These are phyloP conservation scores for Callospermophilus lateralis DNA, from an alignment of 2,113 vertebrate species.

Conservation along the genomic window DNA sequence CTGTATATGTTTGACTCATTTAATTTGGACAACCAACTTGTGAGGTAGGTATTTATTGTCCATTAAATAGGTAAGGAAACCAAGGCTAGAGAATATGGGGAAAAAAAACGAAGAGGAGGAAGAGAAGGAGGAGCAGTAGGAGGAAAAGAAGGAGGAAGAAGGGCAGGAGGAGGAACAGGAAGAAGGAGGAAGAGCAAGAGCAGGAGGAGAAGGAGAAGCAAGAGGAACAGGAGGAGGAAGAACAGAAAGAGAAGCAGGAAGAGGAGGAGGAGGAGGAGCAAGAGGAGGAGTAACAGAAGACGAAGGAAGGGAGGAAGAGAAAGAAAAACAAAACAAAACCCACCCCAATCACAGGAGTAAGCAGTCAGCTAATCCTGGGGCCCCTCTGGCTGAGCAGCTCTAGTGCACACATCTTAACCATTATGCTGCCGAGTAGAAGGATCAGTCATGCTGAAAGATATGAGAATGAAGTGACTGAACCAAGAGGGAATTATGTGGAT, in stretches of 20 bases:
- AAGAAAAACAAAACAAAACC: neutral
- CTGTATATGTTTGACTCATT: neutral
- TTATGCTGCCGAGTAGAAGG: neutral
- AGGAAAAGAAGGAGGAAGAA: too few relatives aligned
- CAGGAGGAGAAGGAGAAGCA: too few relatives aligned
- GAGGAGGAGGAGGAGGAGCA: too few relatives aligned
- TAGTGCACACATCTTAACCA: neutral
- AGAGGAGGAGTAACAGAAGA: too few relatives aligned
- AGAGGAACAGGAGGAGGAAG: too few relatives aligned
- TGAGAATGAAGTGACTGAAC: neutral
- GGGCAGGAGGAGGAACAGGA: too few relatives aligned
- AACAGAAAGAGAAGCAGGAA: too few relatives aligned
- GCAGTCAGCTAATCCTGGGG: neutral
- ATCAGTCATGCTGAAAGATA: neutral
- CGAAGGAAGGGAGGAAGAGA: neutral
- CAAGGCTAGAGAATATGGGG: neutral
- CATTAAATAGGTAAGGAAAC: neutral
- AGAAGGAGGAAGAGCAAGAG: too few relatives aligned
- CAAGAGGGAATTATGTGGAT: neutral
- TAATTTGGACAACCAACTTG: neutral
- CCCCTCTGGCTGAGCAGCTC: neutral
- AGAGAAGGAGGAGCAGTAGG: too few relatives aligned
- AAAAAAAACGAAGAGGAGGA: too few relatives aligned
- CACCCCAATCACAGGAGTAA: neutral
- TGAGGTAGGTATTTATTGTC: neutral